Percentiles rank a stretch among this genome's conserved stretches.
These are phyloP conservation scores for Phaethornis superciliosus DNA, from an alignment of 2,113 vertebrate species.

Conservation along the genomic window DNA sequence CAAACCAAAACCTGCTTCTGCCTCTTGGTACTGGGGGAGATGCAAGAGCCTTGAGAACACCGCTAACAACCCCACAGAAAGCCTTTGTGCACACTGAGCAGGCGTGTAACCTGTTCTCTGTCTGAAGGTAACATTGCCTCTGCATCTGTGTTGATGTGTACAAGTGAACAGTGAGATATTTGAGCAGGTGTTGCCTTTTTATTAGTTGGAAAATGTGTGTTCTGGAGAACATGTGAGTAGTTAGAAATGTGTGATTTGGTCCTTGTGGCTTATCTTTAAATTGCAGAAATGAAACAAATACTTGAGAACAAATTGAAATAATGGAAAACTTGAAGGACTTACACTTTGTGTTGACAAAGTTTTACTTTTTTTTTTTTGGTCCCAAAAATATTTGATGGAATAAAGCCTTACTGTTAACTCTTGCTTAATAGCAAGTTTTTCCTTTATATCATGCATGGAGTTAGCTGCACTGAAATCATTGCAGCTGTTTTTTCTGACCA, in stretches of 20 bases:
- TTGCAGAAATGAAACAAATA: neutral
- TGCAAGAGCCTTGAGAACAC: neutral
- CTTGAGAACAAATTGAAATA: neutral
- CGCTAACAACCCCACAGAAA: neutral
- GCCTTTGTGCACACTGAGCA: neutral
- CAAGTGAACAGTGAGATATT: neutral
- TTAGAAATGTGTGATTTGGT: neutral
- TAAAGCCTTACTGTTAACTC: neutral
- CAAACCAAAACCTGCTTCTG: neutral
- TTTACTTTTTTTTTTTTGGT: too few relatives aligned
- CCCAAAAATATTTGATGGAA: neutral
- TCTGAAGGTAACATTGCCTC: neutral
- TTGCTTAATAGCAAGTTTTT: neutral
- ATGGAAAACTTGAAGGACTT: neutral
- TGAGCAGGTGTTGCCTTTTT: neutral
- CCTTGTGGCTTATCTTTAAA: neutral
- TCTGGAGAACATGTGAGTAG: neutral
- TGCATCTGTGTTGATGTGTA: neutral
- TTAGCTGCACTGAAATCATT: neutral
- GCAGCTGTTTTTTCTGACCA: neutral
- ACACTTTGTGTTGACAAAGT: neutral
- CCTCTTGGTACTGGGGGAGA: neutral
- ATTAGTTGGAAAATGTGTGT: neutral
- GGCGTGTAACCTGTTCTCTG: fast-evolving
- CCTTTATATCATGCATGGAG: neutral